phyloP scores from a whole-genome alignment of 1,140 invertebrate genomes.

The Brachionus sp. region DNA sequence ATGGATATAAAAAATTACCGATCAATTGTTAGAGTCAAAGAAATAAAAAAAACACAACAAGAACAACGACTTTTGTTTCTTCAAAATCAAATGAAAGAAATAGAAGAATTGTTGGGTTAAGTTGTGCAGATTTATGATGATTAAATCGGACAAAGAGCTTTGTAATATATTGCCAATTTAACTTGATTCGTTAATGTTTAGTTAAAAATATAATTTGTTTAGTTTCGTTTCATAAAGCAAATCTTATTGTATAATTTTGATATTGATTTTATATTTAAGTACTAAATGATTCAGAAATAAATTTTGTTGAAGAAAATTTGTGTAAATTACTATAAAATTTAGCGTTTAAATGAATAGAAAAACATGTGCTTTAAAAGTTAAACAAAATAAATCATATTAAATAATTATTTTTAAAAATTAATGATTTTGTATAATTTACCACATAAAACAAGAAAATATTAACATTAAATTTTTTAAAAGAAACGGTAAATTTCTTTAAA shows the following conservation, averaged over 20 bases:
- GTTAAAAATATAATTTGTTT: not conserved
- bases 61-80: constrained; percentile 37
- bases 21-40: constrained; percentile 27
- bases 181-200: too few species aligned
- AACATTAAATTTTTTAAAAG: too few species aligned
- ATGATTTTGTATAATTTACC: too few species aligned
- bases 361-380: too few species aligned
- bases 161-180: not conserved
- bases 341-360: too few species aligned
- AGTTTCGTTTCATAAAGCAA: not conserved
- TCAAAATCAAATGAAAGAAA: constrained; percentile 42
- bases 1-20: constrained; percentile 35
- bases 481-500: too few species aligned
- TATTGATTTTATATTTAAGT: not conserved
- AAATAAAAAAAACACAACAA: constrained; percentile 36
- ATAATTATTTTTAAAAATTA: too few species aligned
- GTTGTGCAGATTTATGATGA: not conserved
- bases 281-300: not conserved
- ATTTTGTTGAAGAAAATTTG: not conserved
- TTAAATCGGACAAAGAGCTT: not conserved
- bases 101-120: constrained; percentile 34
- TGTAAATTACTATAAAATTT: not conserved
- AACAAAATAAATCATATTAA: too few species aligned
- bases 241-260: not conserved
- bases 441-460: too few species aligned